phyloP scores from a whole-genome alignment of 2,113 vertebrate species.

The Excalfactoria chinensis region DNA sequence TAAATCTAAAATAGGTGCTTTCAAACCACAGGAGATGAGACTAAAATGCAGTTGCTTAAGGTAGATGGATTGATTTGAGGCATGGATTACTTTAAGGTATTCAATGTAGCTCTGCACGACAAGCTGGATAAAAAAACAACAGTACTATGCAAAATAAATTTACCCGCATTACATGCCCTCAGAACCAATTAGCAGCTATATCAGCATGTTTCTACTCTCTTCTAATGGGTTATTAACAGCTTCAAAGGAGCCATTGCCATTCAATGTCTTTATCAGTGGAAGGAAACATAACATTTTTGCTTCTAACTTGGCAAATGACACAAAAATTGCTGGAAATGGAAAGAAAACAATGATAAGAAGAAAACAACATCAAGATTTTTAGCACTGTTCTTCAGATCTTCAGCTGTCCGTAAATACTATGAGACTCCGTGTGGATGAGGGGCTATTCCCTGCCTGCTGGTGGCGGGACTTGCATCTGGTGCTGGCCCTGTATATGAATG shows the following conservation, averaged over 20 bases:
- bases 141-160: slow-evolving; percentile 39
- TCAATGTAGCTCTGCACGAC: slow-evolving; percentile 5
- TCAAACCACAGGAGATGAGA: neutral
- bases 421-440: neutral
- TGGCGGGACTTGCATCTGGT: neutral
- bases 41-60: slow-evolving; percentile 1
- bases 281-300: slow-evolving; percentile 28
- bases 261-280: slow-evolving; percentile 47
- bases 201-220: slow-evolving; percentile 22
- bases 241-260: neutral
- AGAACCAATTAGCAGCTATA: slow-evolving; percentile 30
- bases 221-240: slow-evolving; percentile 21
- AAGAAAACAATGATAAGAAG: neutral
- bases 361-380: neutral
- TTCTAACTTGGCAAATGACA: slow-evolving; percentile 8
- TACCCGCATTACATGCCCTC: slow-evolving; percentile 31
- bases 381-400: neutral
- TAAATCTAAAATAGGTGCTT: neutral
- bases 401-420: neutral
- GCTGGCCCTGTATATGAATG: neutral
- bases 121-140: neutral
- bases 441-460: neutral
- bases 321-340: slow-evolving; percentile 25
- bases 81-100: slow-evolving; percentile 9
- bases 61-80: neutral